Evolutionary conservation across 2,888 invertebrate genomes (phyloP).

Genomic region (Miltochrista miniata): DNA sequence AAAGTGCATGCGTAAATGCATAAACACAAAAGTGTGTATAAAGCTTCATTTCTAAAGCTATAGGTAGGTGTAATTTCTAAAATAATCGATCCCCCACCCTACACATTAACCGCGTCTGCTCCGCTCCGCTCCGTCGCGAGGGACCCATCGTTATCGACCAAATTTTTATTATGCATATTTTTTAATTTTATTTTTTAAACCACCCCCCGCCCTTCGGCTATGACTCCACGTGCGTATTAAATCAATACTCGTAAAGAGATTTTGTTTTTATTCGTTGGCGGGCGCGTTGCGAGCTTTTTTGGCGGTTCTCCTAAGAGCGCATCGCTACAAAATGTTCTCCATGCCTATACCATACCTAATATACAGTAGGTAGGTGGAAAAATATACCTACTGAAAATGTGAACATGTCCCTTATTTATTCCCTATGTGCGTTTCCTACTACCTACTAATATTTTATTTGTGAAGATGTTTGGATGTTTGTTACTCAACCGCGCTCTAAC

Average conservation of each 20-base stretch:
- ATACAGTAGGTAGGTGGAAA: too few relatives aligned
- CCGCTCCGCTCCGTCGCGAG: conserved; percentile 50
- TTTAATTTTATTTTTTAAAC: conserved; percentile 76
- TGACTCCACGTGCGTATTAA: conserved; percentile 52
- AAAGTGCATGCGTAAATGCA: conserved; percentile 21
- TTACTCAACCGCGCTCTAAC: too few relatives aligned
- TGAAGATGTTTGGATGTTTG: too few relatives aligned
- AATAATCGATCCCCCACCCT: conserved; percentile 68
- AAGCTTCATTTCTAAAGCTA: conserved; percentile 31
- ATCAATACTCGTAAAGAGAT: conserved; percentile 60
- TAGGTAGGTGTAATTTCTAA: conserved; percentile 55
- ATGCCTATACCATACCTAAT: too few relatives aligned
- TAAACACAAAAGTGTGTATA: conserved; percentile 21
- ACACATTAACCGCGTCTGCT: conserved; percentile 56
- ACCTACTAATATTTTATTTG: too few relatives aligned
- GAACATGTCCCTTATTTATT: too few relatives aligned
- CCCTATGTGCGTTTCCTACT: too few relatives aligned
- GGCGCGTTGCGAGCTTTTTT: conserved; percentile 24
- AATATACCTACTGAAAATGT: too few relatives aligned
- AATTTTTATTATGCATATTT: conserved; percentile 80
- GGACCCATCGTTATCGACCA: conserved; percentile 73
- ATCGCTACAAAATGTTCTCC: conserved; percentile 7
- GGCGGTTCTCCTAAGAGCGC: conserved; percentile 30
- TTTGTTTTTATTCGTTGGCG: conserved; percentile 53
- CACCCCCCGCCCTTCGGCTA: conserved; percentile 55